Evolutionary conservation across 2,113 vertebrate species (phyloP).

Genomic region (Channa maculata): DNA sequence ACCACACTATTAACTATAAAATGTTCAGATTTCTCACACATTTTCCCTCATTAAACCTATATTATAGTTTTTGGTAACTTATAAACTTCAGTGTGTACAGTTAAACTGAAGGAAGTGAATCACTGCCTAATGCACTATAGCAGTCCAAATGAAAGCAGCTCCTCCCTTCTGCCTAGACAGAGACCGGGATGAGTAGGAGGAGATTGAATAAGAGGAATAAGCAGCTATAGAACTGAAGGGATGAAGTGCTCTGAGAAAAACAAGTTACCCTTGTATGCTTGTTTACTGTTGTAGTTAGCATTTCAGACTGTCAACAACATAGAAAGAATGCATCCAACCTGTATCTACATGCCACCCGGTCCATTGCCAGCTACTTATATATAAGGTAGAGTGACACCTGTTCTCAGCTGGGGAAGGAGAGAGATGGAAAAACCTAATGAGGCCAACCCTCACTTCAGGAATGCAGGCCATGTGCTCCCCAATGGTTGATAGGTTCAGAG

Average conservation of each 20-base stretch:
- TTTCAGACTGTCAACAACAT: conserved; percentile 43
- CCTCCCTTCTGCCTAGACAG: conserved; percentile 4
- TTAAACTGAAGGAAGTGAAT: not conserved
- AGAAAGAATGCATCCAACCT: conserved; percentile 57
- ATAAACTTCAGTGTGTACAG: not conserved
- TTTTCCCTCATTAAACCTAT: conserved; percentile 16
- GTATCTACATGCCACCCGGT: conserved; percentile 66
- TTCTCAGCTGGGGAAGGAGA: conserved; percentile 31
- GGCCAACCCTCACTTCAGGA: conserved; percentile 45
- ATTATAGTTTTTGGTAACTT: conserved; percentile 12
- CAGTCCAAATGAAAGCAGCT: conserved; percentile 40
- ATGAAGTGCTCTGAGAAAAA: conserved; percentile 52
- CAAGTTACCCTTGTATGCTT: not conserved
- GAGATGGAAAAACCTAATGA: conserved; percentile 15
- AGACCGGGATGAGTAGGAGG: conserved; percentile 23
- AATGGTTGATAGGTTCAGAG: conserved; percentile 50
- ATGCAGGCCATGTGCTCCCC: conserved; percentile 58
- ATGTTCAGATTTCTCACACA: conserved; percentile 37
- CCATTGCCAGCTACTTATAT: conserved; percentile 62
- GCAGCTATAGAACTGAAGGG: conserved; percentile 1
- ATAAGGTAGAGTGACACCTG: conserved; percentile 71
- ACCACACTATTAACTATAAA: conserved; percentile 52
- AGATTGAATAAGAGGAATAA: conserved; percentile 8
- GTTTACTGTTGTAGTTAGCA: not conserved
- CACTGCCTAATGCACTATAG: conserved; percentile 1